These are phyloP conservation scores for Drosophila hamatofila DNA, from an alignment of 2,888 invertebrate species.

Conservation along the genomic window DNA sequence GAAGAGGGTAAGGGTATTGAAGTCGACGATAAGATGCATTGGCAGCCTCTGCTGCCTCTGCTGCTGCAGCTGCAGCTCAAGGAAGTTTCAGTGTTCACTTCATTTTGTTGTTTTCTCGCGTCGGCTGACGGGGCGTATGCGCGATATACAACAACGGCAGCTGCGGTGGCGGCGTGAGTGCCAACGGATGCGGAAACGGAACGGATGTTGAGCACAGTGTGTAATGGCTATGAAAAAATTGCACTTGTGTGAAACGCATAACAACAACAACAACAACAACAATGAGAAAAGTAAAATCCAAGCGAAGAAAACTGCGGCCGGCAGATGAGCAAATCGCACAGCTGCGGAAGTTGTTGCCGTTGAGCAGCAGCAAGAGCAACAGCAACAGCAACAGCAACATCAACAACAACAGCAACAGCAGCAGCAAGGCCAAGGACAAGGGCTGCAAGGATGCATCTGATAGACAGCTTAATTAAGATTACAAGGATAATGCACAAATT, in stretches of 20 bases:
- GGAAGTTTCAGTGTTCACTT: constrained; percentile 26
- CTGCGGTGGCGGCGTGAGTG: constrained; percentile 21
- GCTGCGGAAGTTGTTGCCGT: constrained; percentile 21
- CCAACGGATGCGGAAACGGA: constrained; percentile 55
- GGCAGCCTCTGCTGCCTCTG: neutral
- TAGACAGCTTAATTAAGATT: constrained; percentile 68
- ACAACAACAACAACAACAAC: constrained; percentile 12
- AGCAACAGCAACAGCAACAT: neutral
- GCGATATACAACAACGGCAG: constrained; percentile 35
- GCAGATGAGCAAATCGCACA: constrained; percentile 53
- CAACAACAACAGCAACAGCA: neutral
- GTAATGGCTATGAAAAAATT: constrained; percentile 33
- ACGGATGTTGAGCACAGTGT: constrained; percentile 41
- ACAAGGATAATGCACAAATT: constrained; percentile 65
- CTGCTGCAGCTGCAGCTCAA: constrained; percentile 12
- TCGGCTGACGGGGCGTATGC: constrained; percentile 36
- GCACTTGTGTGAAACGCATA: constrained; percentile 13
- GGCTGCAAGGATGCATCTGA: constrained; percentile 23
- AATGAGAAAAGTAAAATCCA: constrained; percentile 1
- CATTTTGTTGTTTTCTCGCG: constrained; percentile 26
- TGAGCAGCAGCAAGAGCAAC: neutral
- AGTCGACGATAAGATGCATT: constrained; percentile 4
- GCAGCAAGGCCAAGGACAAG: constrained; percentile 1
- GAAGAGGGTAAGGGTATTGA: constrained; percentile 1
- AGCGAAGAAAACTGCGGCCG: constrained; percentile 47